Conservation (phyloP, 92 coral and sea anemone genomes). For the Epizoanthus illoricatus region DNA sequence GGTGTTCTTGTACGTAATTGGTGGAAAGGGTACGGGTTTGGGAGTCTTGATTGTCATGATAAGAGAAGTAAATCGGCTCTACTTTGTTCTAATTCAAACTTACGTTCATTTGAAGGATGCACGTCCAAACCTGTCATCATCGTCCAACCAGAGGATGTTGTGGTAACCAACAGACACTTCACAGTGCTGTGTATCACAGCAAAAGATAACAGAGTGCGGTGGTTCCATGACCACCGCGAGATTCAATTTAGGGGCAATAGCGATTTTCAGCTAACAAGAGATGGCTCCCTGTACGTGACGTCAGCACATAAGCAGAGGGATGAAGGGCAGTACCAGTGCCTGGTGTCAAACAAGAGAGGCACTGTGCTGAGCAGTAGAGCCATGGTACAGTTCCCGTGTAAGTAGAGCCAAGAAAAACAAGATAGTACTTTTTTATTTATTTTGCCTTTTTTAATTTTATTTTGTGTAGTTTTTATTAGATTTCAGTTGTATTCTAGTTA, state of each 20-base stretch:
- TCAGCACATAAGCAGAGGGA: constrained; percentile 66
- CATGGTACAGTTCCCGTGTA: constrained; percentile 74
- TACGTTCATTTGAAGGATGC: constrained; percentile 43
- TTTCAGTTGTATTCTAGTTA: no score
- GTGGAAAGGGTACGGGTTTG: no score
- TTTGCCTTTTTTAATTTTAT: no score
- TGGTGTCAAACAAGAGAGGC: constrained; percentile 61
- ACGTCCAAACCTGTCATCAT: constrained; percentile 58
- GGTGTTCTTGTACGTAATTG: no score
- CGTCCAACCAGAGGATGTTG: constrained; percentile 64
- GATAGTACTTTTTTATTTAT: no score
- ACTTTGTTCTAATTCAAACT: no score
- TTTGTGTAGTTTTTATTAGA: no score
- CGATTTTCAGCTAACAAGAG: constrained; percentile 59
- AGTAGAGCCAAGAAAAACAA: constrained; percentile 22
- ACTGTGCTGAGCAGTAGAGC: constrained; percentile 65
- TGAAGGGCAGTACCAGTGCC: constrained; percentile 68
- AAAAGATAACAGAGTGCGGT: constrained; percentile 56
- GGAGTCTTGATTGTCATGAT: no score
- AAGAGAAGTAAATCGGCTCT: no score
- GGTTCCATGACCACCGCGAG: constrained; percentile 61
- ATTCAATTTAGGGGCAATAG: constrained; percentile 39
- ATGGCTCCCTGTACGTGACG: constrained; percentile 73
- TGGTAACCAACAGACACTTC: constrained; percentile 58
- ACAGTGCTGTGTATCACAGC: constrained; percentile 71